Base-by-base conservation (phyloP, 2,888 invertebrate genomes). In the Calameuta idolon region DNA sequence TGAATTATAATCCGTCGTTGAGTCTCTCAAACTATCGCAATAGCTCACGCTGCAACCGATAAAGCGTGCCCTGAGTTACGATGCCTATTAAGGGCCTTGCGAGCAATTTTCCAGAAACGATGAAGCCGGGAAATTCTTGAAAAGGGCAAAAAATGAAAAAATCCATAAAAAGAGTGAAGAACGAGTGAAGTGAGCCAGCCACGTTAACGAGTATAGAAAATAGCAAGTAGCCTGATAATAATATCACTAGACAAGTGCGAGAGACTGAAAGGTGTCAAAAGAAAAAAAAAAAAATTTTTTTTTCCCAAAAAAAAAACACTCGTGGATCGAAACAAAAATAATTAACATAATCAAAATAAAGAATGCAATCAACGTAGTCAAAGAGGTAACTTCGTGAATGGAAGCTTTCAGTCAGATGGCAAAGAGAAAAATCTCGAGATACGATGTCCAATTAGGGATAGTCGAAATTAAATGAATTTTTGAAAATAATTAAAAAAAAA, bases 1-100 rank as follows among this genome's bases (percentile, higher is more conserved):
- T 34, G 71, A 73, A 34, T 34, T 40, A 76, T 55, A 76, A 40
- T 76, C 34, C 34, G 68, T 76, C 23, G 33, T n/a, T 31, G 23
- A 73, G 71, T 40, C 30, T 76, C 55, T 76, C 30, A 55, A 68
- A 34, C 55, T 34, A 73, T 15, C 12, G 34, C 73, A 73, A 23
- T 55, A 55, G 55, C 55, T 55, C 55, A 55, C 55, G 55, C 0
- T 55, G 55, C 55, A 55, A 55, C 55, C 55, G 55, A 55, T 55
- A 55, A 55, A 23, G 55, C 23, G 55, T 55, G 9, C 23, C 55
- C 9, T 55, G 55, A 55, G 55, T 55, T 55, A 55, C 55, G 55
- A 55, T 2, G 55, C 23, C 55, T 55, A 55, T 55, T 55, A 55
- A 55, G 15, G 15, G 55, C 9, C 9, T 55, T 55, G 55, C 9